Conservation (phyloP, 2,888 invertebrate species). For the Amphipyra berbera region DNA sequence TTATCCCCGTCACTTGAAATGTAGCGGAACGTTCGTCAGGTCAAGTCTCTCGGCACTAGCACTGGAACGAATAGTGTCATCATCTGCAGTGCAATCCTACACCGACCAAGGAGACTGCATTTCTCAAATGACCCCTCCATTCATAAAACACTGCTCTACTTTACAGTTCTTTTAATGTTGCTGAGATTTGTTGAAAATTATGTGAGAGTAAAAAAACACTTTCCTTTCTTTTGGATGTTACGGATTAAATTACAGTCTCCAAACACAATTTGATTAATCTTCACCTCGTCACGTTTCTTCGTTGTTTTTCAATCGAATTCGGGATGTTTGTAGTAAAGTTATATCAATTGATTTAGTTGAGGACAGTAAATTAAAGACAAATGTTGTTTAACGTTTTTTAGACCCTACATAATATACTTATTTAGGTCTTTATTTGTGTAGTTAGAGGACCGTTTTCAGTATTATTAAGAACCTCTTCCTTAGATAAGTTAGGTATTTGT, state of each 20-base stretch:
- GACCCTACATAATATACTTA: no score
- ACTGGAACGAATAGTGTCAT: slow-evolving; percentile 66
- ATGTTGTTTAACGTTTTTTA: slow-evolving; percentile 3
- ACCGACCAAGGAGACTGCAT: slow-evolving; percentile 32
- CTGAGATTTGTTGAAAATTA: no score
- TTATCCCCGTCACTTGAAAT: slow-evolving; percentile 45
- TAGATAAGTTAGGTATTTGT: no score
- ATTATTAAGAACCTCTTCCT: no score
- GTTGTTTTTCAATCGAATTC: slow-evolving; percentile 45
- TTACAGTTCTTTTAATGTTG: slow-evolving; percentile 9
- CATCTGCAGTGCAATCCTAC: slow-evolving; percentile 56
- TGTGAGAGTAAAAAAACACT: neutral
- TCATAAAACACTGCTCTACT: slow-evolving; percentile 25
- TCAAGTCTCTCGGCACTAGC: slow-evolving; percentile 38
- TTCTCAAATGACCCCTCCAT: slow-evolving; percentile 9
- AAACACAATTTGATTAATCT: slow-evolving; percentile 43
- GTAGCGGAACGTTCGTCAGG: slow-evolving; percentile 27
- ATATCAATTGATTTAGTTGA: slow-evolving; percentile 19
- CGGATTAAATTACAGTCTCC: slow-evolving; percentile 2
- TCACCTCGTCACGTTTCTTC: slow-evolving; percentile 34
- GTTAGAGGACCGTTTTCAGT: no score
- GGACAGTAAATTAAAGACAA: slow-evolving; percentile 11
- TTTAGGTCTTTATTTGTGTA: no score
- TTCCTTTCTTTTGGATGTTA: neutral
- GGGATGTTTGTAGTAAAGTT: slow-evolving; percentile 19